Conservation (phyloP, 2,797 vertebrate genomes). For the Neosilurus hyrtlii region DNA sequence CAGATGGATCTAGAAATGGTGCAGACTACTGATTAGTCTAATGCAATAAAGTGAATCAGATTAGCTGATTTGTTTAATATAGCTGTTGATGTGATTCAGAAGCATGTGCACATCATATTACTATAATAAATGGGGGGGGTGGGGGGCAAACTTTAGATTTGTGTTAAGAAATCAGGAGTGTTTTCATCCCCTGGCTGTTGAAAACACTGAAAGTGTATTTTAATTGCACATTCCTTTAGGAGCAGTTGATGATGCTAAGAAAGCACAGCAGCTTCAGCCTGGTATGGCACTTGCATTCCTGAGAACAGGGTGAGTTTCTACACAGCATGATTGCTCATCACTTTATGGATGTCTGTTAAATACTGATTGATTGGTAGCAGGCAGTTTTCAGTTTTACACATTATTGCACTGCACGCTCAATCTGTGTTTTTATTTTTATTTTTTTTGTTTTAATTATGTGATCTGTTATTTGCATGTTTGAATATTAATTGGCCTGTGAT, state of each 20-base stretch:
- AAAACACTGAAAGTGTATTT: neutral
- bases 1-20: neutral
- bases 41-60: neutral
- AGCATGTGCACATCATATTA: neutral
- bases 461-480: neutral
- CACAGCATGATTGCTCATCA: neutral
- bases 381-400: neutral
- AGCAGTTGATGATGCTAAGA: conserved; percentile 73
- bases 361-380: neutral
- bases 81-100: neutral
- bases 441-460: neutral
- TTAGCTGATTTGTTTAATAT: neutral
- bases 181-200: neutral
- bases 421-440: too few species aligned
- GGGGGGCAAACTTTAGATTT: neutral
- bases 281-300: conserved; percentile 69
- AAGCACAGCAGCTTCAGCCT: conserved; percentile 72
- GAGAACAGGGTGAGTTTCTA: conserved; percentile 71
- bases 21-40: neutral
- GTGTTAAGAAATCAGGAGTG: neutral
- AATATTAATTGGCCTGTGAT: neutral
- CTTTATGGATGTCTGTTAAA: neutral
- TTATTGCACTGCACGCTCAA: neutral
- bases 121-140: neutral
- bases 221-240: conserved; percentile 53